phyloP scores from a whole-genome alignment of 2,888 invertebrate species.

The Cephus pulcher region DNA sequence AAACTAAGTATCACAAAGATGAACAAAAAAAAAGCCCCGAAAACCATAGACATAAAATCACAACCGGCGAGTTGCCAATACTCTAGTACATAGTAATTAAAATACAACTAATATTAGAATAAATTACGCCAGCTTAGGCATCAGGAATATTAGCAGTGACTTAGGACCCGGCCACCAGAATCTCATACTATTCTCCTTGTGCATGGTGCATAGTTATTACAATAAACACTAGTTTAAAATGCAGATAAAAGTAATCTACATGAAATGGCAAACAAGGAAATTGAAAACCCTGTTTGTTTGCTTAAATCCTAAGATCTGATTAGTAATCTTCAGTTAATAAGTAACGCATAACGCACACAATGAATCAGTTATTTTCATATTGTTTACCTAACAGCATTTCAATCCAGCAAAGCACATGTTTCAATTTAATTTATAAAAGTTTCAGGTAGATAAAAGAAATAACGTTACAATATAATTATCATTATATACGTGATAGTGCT shows the following conservation, averaged over 20 bases:
- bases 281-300: background rate
- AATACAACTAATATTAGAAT: slow-evolving; percentile 46
- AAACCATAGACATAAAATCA: slow-evolving; percentile 36
- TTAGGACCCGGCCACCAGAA: slow-evolving; percentile 28
- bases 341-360: background rate
- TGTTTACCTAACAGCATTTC: background rate
- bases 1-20: background rate
- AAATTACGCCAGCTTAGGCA: slow-evolving; percentile 45
- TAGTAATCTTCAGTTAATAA: background rate
- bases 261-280: background rate
- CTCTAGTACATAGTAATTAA: slow-evolving; percentile 41
- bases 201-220: background rate
- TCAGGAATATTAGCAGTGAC: slow-evolving; percentile 45
- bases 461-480: no score
- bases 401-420: background rate
- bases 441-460: no score
- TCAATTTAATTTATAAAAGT: no score
- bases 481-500: background rate
- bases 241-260: background rate
- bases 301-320: background rate
- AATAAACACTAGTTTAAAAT: background rate
- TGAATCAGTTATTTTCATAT: background rate
- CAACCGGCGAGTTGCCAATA: slow-evolving; percentile 55
- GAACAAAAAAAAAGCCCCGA: background rate
- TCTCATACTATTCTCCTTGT: slow-evolving; percentile 22